phyloP scores from a whole-genome alignment of 1,140 invertebrate species.

The Doryteuthis pealeii region DNA sequence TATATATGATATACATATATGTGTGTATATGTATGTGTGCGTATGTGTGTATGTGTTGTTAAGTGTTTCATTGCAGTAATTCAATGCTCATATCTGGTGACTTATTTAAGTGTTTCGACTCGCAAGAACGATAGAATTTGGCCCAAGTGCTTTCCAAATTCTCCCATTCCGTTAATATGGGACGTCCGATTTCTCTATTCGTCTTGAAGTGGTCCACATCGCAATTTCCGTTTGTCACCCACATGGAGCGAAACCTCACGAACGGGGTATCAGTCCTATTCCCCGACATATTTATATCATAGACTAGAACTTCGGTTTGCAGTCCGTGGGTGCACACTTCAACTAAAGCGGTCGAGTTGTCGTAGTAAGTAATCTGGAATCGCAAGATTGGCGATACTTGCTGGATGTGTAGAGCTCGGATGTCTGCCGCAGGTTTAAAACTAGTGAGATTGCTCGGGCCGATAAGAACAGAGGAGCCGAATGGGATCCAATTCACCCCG shows the following conservation, averaged over 20 bases:
- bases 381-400: background rate
- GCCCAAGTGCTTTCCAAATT: constrained; percentile 27
- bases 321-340: background rate
- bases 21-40: no score
- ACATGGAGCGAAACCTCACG: constrained; percentile 42
- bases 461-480: constrained; percentile 44
- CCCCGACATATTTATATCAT: background rate
- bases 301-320: background rate
- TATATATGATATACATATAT: no score
- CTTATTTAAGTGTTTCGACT: constrained; percentile 41
- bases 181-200: constrained; percentile 23
- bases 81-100: constrained; percentile 41
- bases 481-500: constrained; percentile 47
- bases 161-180: constrained; percentile 26
- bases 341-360: background rate
- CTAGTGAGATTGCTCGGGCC: constrained; percentile 30
- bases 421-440: constrained; percentile 30
- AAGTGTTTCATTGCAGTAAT: constrained; percentile 15
- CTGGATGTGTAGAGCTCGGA: constrained; percentile 25
- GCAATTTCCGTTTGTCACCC: constrained; percentile 36
- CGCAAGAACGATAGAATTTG: constrained; percentile 41
- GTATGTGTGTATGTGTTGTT: no score
- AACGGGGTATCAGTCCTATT: constrained; percentile 22
- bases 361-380: background rate
- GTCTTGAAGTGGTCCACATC: constrained; percentile 40